phyloP scores from a whole-genome alignment of 92 coral and sea anemone genomes.

The Meandrina meandrites region DNA sequence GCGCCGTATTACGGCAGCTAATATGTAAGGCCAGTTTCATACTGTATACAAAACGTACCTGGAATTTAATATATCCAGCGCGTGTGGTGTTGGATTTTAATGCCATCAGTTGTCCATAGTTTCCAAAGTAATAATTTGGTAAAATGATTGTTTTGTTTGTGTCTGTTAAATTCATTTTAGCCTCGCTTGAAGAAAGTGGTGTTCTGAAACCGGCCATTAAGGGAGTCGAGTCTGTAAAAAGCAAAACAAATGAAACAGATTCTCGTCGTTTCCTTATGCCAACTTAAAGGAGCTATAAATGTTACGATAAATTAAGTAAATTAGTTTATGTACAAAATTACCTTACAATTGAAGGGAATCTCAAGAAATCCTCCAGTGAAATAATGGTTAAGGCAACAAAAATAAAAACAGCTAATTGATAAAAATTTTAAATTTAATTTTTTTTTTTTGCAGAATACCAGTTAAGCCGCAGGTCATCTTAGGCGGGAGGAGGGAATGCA shows the following conservation, averaged over 20 bases:
- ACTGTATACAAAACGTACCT: constrained; percentile 38
- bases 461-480: too few species aligned
- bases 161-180: not conserved
- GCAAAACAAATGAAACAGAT: not conserved
- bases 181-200: constrained; percentile 13
- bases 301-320: too few species aligned
- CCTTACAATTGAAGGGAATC: not conserved
- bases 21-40: not conserved
- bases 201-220: constrained; percentile 31
- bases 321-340: not conserved
- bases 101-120: constrained; percentile 50
- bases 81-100: constrained; percentile 41
- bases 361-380: too few species aligned
- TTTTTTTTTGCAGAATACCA: too few species aligned
- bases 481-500: too few species aligned
- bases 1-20: not conserved
- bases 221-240: constrained; percentile 15
- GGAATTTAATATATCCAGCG: constrained; percentile 55
- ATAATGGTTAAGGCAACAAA: too few species aligned
- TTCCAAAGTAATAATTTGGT: constrained; percentile 48
- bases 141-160: constrained; percentile 50
- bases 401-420: too few species aligned
- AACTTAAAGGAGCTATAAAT: not conserved
- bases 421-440: too few species aligned
- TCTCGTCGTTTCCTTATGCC: not conserved